Evolutionary conservation across 1,140 invertebrate species (phyloP), one percentile per base, ranked within the genome.

Genomic region (Drosophila sturtevanti): DNA sequence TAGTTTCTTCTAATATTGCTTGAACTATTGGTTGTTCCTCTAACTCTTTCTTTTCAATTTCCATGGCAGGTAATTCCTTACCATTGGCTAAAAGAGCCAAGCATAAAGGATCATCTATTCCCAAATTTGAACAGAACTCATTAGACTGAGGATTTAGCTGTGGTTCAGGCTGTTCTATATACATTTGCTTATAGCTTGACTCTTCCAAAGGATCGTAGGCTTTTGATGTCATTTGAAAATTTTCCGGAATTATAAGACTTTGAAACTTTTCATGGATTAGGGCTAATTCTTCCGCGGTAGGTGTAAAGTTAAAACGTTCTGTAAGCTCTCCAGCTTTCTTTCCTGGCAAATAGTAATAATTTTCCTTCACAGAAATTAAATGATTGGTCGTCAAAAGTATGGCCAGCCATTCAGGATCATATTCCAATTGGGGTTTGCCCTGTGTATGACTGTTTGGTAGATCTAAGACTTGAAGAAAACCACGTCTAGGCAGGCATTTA

Each of bases 401-500:
- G 21, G 95, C 94, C 21, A 99, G 92, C 98, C 98, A 99, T 93
- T 99, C 98, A n/a, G 95, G 92, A 93, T 99, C 98, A 91, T 98
- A 96, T 59, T 94, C 93, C 10, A 99, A 90, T 67, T 94, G 92
- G 48, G 96, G 91, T 58, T 93, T 92, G 31, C 92, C 67, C 3
- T 72, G 54, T 4, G 9, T 44, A 64, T 92, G 41, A 7, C 35
- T 70, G 16, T 37, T 65, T 7, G 74, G 64, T 27, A 95, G 77
- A 37, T 95, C 93, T 10, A 95, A 60, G 55, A 97, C 93, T 93
- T 98, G 97, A 63, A 99, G 92, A 93, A 98, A 99, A 64, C 96
- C 94, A 79, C 97, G 93, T 77, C 94, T 94, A 0, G 98, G 98
- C 34, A 99, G 92, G 93, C 98, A 99, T 93, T 99, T 99, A 91